Evolutionary conservation across 53 echinoderm and acorn worm genomes (phyloP).

Genomic region (Echinometra lucunter): DNA sequence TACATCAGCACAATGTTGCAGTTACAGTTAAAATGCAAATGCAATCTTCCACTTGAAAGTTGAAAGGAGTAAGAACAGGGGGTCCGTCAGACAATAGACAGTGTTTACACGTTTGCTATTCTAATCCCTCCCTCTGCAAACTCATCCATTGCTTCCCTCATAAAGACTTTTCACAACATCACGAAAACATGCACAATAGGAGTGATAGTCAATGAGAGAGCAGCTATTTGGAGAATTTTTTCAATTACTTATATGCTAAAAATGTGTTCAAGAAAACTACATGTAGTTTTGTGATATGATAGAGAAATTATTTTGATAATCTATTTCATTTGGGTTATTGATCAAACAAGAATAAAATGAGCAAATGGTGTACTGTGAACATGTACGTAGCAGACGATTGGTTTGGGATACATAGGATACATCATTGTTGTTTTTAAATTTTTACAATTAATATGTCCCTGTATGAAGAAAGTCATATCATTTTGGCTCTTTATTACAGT

Average conservation of each 20-base stretch:
- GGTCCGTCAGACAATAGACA: not conserved
- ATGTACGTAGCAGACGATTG: no score
- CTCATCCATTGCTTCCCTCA: constrained; percentile 42
- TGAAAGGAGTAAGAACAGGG: not conserved
- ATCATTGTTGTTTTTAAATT: no score
- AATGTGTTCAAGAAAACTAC: no score
- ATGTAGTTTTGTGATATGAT: no score
- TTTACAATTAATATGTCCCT: no score
- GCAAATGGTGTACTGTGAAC: no score
- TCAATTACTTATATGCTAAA: not conserved
- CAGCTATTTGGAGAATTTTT: not conserved
- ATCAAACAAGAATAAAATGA: no score
- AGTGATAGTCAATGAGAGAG: not conserved
- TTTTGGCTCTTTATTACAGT: no score
- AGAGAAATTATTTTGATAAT: no score
- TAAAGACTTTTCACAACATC: constrained; percentile 33
- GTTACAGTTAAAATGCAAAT: not conserved
- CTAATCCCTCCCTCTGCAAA: constrained; percentile 36
- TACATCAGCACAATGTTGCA: not conserved
- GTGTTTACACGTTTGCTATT: constrained; percentile 20
- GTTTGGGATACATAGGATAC: no score
- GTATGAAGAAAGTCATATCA: no score
- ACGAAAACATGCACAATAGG: not conserved
- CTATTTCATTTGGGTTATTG: no score
- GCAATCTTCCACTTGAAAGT: not conserved